Evolutionary conservation across 2,888 invertebrate species (phyloP).

Genomic region (Leptinotarsa peninsularis): DNA sequence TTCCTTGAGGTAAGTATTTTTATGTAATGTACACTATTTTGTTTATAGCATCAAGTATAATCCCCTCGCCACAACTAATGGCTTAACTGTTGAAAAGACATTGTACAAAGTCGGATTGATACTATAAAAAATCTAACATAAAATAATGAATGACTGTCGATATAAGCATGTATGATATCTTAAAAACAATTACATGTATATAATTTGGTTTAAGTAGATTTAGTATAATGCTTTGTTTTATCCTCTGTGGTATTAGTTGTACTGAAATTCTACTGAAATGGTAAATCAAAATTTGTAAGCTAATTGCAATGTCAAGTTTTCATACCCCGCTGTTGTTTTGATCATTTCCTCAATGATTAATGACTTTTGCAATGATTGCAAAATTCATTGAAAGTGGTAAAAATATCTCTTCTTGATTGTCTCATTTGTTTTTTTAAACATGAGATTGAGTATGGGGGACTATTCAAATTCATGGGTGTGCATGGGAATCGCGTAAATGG

Average conservation of each 20-base stretch:
- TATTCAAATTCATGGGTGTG: no score
- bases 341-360: no score
- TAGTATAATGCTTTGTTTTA: neutral
- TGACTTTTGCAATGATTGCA: no score
- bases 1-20: constrained; percentile 33
- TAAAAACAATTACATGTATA: neutral
- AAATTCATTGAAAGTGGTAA: no score
- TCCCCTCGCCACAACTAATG: constrained; percentile 33
- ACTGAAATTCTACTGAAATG: neutral
- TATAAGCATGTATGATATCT: constrained; percentile 2
- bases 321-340: no score
- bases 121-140: constrained; percentile 19
- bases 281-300: no score
- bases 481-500: no score
- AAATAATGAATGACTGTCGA: constrained; percentile 20
- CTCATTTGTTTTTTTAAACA: no score
- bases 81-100: constrained; percentile 29
- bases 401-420: no score
- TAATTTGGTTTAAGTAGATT: neutral
- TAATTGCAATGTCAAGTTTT: no score
- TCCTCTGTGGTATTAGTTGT: neutral
- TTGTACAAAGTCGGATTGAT: constrained; percentile 8
- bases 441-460: no score
- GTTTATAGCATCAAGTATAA: constrained; percentile 42
- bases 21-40: constrained; percentile 10